A percentile compares a stretch with the other conserved stretches of the same genome.
Conservation (phyloP, 2,888 invertebrate genomes). For the Mesorhabditis belari region DNA sequence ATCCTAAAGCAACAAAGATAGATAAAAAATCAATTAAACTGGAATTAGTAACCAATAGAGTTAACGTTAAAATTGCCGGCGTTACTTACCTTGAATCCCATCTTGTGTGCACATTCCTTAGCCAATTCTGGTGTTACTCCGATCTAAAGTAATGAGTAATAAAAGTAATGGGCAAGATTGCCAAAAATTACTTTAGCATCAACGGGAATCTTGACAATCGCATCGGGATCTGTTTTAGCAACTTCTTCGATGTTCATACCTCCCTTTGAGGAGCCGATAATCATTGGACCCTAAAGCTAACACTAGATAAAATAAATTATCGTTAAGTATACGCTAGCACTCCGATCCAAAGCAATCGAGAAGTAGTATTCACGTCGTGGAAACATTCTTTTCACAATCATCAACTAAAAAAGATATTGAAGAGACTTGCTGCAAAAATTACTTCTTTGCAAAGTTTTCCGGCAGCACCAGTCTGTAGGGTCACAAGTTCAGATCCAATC, state of each 20-base stretch:
- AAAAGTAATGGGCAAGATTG: neutral
- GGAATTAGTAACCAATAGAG: too few relatives aligned
- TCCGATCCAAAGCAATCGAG: constrained; percentile 95
- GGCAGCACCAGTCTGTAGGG: constrained; percentile 75
- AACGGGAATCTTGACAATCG: constrained; percentile 66
- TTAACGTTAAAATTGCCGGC: too few relatives aligned
- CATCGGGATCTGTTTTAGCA: constrained; percentile 82
- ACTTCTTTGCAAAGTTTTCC: constrained; percentile 50
- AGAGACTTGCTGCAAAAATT: too few relatives aligned
- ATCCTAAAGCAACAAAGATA: too few relatives aligned
- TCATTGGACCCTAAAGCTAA: constrained; percentile 65
- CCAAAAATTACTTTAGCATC: neutral
- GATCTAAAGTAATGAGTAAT: neutral
- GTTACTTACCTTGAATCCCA: constrained; percentile 52
- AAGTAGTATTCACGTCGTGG: constrained; percentile 93
- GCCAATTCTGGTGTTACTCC: constrained; percentile 47
- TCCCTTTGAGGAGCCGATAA: constrained; percentile 91
- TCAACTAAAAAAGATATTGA: too few relatives aligned
- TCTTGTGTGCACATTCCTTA: constrained; percentile 39
- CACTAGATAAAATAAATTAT: neutral
- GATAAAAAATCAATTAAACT: too few relatives aligned
- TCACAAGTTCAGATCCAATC: constrained; percentile 86
- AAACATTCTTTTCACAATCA: constrained; percentile 94
- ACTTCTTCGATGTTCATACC: constrained; percentile 97
- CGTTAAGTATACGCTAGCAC: constrained; percentile 70